These are phyloP conservation scores for Hypsibius dujardini DNA, from an alignment of 1,140 invertebrate genomes.

Conservation along the genomic window DNA sequence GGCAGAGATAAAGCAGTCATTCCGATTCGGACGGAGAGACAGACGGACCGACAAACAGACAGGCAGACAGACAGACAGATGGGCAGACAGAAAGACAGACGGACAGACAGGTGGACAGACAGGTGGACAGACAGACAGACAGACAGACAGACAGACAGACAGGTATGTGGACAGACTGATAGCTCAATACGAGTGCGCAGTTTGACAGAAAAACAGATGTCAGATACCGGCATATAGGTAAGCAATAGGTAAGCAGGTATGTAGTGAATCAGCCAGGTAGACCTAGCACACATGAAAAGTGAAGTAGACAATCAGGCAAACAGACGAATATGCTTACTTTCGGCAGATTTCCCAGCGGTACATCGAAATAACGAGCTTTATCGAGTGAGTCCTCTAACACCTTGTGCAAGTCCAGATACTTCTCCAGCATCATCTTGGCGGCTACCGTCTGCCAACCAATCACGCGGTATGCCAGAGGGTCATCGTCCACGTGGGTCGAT, in stretches of 20 bases:
- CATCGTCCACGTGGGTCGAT: background rate
- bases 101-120: too few species aligned
- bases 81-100: too few species aligned
- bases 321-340: constrained; percentile 20
- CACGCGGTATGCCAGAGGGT: background rate
- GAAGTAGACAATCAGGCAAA: background rate
- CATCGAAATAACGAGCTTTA: constrained; percentile 74
- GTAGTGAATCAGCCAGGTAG: background rate
- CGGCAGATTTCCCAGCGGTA: constrained; percentile 45
- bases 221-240: too few species aligned
- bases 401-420: constrained; percentile 26
- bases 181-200: too few species aligned
- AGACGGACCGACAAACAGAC: too few species aligned
- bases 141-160: too few species aligned
- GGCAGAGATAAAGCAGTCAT: too few species aligned
- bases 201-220: too few species aligned
- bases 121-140: too few species aligned
- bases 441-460: constrained; percentile 18
- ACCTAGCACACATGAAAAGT: constrained; percentile 24
- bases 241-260: background rate
- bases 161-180: too few species aligned
- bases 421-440: constrained; percentile 26
- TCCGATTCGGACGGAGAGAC: too few species aligned
- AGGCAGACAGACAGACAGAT: too few species aligned
- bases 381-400: constrained; percentile 58